A percentile compares a stretch with the other conserved stretches of the same genome.
Evolutionary conservation across 2,797 vertebrate genomes (phyloP).

Genomic region (Momotus momota): DNA sequence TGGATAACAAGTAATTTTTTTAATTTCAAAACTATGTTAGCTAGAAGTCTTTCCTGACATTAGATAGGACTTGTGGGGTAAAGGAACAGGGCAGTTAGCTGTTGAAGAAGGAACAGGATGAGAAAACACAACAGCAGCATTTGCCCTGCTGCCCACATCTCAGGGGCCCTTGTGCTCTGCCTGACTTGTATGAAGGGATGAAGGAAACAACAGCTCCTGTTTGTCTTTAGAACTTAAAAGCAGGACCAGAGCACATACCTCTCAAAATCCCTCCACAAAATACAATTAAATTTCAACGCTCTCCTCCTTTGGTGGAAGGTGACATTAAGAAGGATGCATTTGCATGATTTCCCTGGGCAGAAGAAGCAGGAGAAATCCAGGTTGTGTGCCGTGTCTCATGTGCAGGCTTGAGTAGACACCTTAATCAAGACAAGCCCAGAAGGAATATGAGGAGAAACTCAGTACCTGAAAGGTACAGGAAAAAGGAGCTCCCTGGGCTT

Average conservation of each 20-base stretch:
- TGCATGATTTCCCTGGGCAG: neutral
- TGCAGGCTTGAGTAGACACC: neutral
- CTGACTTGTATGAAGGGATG: neutral
- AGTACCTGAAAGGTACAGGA: neutral
- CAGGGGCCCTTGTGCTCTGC: neutral
- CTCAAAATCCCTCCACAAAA: neutral
- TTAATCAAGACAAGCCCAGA: neutral
- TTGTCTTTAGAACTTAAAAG: neutral
- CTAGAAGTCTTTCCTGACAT: constrained; percentile 59
- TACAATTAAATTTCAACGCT: neutral
- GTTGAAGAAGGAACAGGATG: neutral
- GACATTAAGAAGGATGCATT: neutral
- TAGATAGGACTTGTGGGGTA: neutral
- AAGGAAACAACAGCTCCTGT: neutral
- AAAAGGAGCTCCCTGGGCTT: neutral
- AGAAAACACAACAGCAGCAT: neutral
- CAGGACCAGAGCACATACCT: neutral
- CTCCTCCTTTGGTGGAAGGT: neutral
- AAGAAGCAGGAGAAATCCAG: neutral
- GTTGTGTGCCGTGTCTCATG: rapidly evolving
- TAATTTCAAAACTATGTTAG: constrained; percentile 57
- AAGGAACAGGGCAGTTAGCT: neutral
- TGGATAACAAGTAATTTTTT: constrained; percentile 72
- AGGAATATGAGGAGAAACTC: neutral
- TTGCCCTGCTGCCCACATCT: neutral